Conservation (phyloP, 2,113 vertebrate genomes). For the Entosphenus tridentatus region DNA sequence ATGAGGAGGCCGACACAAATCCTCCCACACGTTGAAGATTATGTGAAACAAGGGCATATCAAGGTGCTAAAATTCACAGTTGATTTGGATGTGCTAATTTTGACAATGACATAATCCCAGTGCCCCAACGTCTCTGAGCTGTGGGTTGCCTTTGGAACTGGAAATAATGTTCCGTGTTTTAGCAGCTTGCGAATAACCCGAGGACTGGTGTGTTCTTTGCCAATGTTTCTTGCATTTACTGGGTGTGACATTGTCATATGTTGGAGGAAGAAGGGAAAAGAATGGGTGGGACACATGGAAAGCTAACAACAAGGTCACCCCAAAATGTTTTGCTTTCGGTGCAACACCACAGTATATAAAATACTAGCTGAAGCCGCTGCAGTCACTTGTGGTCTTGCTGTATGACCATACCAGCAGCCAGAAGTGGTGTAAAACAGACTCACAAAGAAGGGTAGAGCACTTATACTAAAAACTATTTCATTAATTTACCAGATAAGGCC, state of each 20-base stretch:
- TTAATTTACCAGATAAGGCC: no score
- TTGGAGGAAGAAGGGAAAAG: neutral
- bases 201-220: neutral
- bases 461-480: neutral
- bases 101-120: neutral
- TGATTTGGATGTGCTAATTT: neutral
- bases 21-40: neutral
- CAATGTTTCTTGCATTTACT: neutral
- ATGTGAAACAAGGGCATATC: neutral
- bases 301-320: neutral
- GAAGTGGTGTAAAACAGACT: neutral
- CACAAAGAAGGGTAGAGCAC: neutral
- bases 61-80: neutral
- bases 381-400: neutral
- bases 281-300: neutral
- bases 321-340: neutral
- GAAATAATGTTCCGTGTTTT: neutral
- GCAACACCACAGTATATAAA: neutral
- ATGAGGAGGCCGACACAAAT: neutral
- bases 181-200: neutral
- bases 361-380: neutral
- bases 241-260: neutral
- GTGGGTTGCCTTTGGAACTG: neutral
- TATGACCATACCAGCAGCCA: neutral
- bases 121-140: conserved; percentile 3